A percentile compares a stretch with the other conserved stretches of the same genome.
phyloP scores from a whole-genome alignment of 2,797 vertebrate species.

The Crax fasciolata region DNA sequence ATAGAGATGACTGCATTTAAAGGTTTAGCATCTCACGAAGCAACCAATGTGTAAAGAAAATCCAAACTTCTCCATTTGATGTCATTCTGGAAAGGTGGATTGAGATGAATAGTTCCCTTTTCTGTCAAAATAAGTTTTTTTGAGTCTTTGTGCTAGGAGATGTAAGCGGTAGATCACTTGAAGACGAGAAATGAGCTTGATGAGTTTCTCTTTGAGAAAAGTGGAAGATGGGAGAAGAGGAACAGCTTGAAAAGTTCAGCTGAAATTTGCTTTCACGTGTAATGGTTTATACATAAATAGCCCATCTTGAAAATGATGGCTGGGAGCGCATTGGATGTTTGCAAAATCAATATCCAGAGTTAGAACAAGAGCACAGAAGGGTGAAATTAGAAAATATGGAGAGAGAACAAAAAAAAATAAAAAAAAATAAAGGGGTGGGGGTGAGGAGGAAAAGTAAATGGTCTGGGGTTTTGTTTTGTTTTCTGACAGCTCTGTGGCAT shows the following conservation, averaged over 20 bases:
- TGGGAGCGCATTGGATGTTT: not conserved
- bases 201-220: not conserved
- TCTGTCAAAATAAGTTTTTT: not conserved
- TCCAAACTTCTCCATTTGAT: not conserved
- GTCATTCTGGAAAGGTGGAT: not conserved
- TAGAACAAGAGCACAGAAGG: not conserved
- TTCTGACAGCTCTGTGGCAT: not conserved
- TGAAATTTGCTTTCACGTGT: not conserved
- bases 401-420: not conserved
- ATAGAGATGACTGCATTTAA: not conserved
- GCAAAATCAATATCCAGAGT: conserved; percentile 23
- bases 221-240: not conserved
- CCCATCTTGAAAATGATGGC: not conserved
- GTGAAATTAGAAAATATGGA: conserved; percentile 25
- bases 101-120: not conserved
- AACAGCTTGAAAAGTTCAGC: not conserved
- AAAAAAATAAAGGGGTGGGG: not conserved
- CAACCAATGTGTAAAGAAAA: not conserved
- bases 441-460: not conserved
- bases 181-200: not conserved
- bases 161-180: rapidly evolving
- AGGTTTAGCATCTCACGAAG: not conserved
- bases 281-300: not conserved
- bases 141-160: not conserved
- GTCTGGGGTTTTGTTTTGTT: not conserved